Conservation (phyloP, 2,113 vertebrate genomes). For the Daubentonia madagascariensis region DNA sequence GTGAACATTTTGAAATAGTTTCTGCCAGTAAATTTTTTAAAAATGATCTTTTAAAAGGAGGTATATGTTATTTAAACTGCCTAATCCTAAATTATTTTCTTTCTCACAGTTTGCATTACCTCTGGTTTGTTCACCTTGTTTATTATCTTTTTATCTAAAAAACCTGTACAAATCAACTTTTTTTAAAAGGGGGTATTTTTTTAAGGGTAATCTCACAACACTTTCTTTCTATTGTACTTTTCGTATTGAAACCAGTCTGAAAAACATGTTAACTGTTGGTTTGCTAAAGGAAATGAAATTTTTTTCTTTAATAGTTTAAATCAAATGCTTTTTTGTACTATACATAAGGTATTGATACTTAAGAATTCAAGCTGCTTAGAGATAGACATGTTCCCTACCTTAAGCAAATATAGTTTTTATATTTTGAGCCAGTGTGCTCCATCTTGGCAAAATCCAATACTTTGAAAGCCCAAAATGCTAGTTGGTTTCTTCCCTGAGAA, state of each 20-base stretch:
- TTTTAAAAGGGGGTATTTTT: not conserved
- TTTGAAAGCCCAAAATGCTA: not conserved
- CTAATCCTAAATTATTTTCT: slow-evolving; percentile 25
- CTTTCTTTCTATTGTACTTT: slow-evolving; percentile 41
- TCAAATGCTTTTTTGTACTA: not conserved
- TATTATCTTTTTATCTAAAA: slow-evolving; percentile 1
- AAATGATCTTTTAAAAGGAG: not conserved
- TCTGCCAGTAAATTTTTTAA: not conserved
- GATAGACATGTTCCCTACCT: not conserved
- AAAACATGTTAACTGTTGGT: no score
- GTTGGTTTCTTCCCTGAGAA: not conserved
- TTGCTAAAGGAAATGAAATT: slow-evolving; percentile 4
- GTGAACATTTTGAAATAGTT: slow-evolving; percentile 34
- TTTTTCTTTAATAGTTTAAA: not conserved
- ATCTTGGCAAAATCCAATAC: not conserved
- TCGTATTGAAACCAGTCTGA: not conserved
- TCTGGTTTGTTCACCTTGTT: not conserved
- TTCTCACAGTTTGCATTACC: slow-evolving; percentile 1
- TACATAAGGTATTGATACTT: not conserved
- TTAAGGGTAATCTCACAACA: no score
- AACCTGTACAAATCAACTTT: slow-evolving; percentile 38
- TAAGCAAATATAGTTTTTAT: not conserved
- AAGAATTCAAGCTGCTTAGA: not conserved
- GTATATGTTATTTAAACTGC: not conserved
- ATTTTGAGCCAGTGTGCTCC: not conserved